Conservation (phyloP, 2,113 vertebrate genomes). For the Desmodus rotundus region DNA sequence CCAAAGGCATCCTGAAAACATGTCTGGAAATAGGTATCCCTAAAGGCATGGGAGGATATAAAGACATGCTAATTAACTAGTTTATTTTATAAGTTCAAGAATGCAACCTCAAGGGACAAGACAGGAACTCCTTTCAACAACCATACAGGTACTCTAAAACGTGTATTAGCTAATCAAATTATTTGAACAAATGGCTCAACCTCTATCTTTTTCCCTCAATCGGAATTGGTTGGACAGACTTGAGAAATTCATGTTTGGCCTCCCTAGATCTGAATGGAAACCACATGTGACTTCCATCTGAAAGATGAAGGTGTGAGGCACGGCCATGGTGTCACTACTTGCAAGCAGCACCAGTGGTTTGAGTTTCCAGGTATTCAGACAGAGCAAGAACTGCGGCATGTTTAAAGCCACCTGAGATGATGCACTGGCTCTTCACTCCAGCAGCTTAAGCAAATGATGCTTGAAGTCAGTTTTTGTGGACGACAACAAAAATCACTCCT, state of each 20-base stretch:
- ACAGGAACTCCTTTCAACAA: neutral
- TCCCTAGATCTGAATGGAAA: neutral
- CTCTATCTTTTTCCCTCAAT: neutral
- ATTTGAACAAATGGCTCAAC: slow-evolving; percentile 1
- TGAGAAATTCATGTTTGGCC: neutral
- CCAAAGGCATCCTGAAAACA: neutral
- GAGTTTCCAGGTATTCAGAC: neutral
- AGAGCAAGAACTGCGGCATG: neutral
- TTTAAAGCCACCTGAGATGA: neutral
- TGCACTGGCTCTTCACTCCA: neutral
- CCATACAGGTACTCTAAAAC: neutral
- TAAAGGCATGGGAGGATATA: neutral
- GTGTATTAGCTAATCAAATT: neutral
- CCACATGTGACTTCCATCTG: neutral
- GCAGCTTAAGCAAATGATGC: neutral
- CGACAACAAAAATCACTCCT: neutral
- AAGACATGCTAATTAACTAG: neutral
- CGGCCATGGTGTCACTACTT: neutral
- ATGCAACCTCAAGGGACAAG: neutral
- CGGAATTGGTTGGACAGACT: neutral
- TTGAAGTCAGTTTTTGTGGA: neutral
- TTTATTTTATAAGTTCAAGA: slow-evolving; percentile 48
- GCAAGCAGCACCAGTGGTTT: neutral
- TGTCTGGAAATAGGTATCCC: neutral
- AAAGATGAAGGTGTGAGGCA: neutral